phyloP scores from a whole-genome alignment of 2,888 invertebrate species.

The Synergus itoensis region DNA sequence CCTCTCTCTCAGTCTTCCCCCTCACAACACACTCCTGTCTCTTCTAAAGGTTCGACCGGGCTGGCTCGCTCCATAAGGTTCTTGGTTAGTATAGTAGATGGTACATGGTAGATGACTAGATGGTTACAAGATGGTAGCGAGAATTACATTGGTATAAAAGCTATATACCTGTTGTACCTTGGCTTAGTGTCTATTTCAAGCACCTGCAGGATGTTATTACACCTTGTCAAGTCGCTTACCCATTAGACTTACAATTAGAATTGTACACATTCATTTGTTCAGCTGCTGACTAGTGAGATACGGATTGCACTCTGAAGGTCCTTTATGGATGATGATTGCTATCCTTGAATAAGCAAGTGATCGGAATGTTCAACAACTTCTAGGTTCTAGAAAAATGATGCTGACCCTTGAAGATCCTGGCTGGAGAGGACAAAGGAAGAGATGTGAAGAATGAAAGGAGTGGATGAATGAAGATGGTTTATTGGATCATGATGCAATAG shows the following conservation, averaged over 20 bases:
- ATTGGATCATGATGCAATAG: background rate
- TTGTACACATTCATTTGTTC: constrained; percentile 32
- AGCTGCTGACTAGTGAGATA: background rate
- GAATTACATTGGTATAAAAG: constrained; percentile 20
- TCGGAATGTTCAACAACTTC: background rate
- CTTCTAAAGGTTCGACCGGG: constrained; percentile 49
- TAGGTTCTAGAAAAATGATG: background rate
- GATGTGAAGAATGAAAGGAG: background rate
- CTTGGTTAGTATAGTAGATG: constrained; percentile 50
- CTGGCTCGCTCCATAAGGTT: constrained; percentile 46
- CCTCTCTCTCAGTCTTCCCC: constrained; percentile 56
- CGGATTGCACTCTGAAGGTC: background rate
- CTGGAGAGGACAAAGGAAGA: background rate
- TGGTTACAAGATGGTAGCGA: constrained; percentile 48
- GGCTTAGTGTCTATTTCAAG: background rate
- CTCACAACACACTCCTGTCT: constrained; percentile 54
- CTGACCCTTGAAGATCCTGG: background rate
- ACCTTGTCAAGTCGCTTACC: constrained; percentile 22
- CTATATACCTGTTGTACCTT: background rate
- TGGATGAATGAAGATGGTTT: background rate
- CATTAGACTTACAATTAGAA: constrained; percentile 9
- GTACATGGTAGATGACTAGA: constrained; percentile 40
- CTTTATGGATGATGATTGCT: constrained; percentile 10
- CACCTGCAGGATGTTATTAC: constrained; percentile 28
- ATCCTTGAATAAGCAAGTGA: background rate